These are phyloP conservation scores for Barbus barbus DNA, from an alignment of 2,113 vertebrate species.

Conservation along the genomic window DNA sequence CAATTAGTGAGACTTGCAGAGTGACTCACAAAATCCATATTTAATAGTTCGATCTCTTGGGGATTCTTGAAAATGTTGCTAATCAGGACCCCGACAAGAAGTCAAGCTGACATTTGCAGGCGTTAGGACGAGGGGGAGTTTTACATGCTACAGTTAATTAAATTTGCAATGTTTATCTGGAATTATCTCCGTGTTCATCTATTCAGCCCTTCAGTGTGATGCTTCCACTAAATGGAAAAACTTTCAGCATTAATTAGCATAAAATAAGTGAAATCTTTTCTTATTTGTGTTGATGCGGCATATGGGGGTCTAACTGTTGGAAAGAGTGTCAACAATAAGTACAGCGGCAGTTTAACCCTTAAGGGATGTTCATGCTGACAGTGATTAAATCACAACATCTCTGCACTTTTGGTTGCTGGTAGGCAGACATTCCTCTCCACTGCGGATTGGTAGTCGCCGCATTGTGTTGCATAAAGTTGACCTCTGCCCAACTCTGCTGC, in stretches of 20 bases:
- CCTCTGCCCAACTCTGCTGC: background rate
- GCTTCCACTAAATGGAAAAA: background rate
- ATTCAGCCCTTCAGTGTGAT: background rate
- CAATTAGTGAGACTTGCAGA: background rate
- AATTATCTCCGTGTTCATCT: background rate
- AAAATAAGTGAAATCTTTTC: background rate
- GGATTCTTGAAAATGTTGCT: background rate
- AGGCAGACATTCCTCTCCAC: background rate
- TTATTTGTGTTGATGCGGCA: no score
- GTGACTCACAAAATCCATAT: background rate
- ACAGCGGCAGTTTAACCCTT: background rate
- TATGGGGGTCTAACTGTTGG: background rate
- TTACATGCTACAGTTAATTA: background rate
- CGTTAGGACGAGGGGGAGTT: background rate
- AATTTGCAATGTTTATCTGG: background rate
- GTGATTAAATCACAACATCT: background rate
- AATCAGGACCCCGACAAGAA: background rate
- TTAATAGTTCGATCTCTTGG: background rate
- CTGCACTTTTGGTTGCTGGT: background rate
- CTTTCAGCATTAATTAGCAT: slow-evolving; percentile 10
- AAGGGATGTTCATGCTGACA: background rate
- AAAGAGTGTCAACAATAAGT: background rate
- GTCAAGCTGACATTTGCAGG: background rate
- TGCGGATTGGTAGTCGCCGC: background rate
- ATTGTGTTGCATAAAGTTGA: slow-evolving; percentile 1